Evolutionary conservation across 2,113 vertebrate species (phyloP), one percentile per base, ranked within the genome.

Genomic region (Agelaius tricolor): DNA sequence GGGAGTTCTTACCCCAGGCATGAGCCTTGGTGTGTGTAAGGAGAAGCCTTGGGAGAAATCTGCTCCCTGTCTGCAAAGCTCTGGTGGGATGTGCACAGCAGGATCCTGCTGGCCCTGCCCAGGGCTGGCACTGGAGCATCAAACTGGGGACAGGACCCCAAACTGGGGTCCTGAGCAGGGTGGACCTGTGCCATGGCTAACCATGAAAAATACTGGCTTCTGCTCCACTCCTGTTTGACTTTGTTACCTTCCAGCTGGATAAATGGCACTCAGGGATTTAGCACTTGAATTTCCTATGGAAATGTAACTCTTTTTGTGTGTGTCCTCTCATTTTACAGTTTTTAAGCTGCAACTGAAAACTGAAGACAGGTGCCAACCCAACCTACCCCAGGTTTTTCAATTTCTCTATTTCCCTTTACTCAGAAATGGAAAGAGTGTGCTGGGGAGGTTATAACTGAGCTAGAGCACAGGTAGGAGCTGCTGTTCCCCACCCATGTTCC

Each of bases 1-100:
- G 21, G 68, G 59, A 49, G 33, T 10, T 58, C 11, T 1, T 19
- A 9, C 19, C 33, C 41, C 0, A 0, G 4, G 20, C 10, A 1
- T 5, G 46, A 31, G 13, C 44, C 44, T 52, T 6, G 11, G 0
- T 0, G 1, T n/a, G 28, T 61, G 37, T 13, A 6, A 62, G 69
- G 33, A 54, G 62, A 13, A 86, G 21, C 9, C 33, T 47, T 31
- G 58, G 41, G 15, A 80, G 75, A 41, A 69, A 24, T 47, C 22
- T 26, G 18, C 11, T 66, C 33, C 21, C 22, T 35, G 41, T 30
- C 44, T 79, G 62, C 23, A 79, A 9, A 75, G 21, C 11, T 44
- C 46, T 28, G 0, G 7, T 24, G 86, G 58, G 54, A 37, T 30
- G 26, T 19, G 58, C n/a, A 22, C 30, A 44, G 52, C 39, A 47